Percentiles rank a stretch among this genome's conserved stretches.
These are phyloP conservation scores for Monomorium pharaonis DNA, from an alignment of 1,140 invertebrate genomes.

Conservation along the genomic window DNA sequence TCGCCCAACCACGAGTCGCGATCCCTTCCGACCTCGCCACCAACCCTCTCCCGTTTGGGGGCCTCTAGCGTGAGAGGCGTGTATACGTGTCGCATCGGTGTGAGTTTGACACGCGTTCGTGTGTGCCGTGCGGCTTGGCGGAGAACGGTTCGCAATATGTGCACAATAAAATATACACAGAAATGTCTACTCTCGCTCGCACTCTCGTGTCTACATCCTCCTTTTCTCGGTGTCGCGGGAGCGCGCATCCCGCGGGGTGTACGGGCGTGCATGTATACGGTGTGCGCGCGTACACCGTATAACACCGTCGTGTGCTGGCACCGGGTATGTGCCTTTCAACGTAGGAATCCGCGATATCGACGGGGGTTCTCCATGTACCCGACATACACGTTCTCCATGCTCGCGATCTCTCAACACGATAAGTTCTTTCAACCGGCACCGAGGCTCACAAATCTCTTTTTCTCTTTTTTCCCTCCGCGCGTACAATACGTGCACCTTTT, in stretches of 20 bases:
- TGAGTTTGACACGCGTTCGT: slow-evolving; percentile 64
- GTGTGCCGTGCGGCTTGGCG: slow-evolving; percentile 68
- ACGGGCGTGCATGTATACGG: neutral
- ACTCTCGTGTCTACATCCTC: slow-evolving; percentile 58
- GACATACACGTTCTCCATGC: slow-evolving; percentile 61
- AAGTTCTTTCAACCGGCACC: slow-evolving; percentile 71
- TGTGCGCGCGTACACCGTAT: neutral
- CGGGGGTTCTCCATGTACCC: slow-evolving; percentile 63
- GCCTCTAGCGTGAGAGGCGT: slow-evolving; percentile 18
- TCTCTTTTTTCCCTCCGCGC: slow-evolving; percentile 65
- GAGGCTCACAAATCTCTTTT: slow-evolving; percentile 47
- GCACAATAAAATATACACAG: slow-evolving; percentile 75
- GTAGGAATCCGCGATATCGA: slow-evolving; percentile 65
- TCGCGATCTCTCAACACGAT: slow-evolving; percentile 72
- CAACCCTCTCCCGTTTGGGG: slow-evolving; percentile 4
- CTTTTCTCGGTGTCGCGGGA: slow-evolving; percentile 59
- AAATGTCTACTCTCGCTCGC: slow-evolving; percentile 63
- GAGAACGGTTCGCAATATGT: slow-evolving; percentile 73
- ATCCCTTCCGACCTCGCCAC: slow-evolving; percentile 7
- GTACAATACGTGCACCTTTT: slow-evolving; percentile 21
- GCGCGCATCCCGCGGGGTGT: slow-evolving; percentile 14
- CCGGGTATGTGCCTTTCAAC: slow-evolving; percentile 61
- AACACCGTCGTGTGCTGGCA: neutral
- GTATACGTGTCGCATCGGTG: slow-evolving; percentile 26
- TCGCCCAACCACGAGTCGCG: slow-evolving; percentile 55